phyloP scores from a whole-genome alignment of 2,113 vertebrate genomes.

The Gasterosteus nipponicus region DNA sequence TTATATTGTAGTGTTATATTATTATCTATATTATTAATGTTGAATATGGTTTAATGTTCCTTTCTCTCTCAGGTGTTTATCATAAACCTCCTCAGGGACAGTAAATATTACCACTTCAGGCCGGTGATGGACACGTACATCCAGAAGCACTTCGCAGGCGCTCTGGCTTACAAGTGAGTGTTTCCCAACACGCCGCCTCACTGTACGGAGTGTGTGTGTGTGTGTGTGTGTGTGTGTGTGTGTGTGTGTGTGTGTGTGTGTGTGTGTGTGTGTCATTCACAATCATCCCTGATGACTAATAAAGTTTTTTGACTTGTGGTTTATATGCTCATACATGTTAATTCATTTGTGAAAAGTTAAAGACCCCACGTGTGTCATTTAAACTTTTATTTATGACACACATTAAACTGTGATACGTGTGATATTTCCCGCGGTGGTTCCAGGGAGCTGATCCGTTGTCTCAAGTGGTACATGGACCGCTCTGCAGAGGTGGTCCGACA shows the following conservation, averaged over 20 bases:
- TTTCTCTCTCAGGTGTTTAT: slow-evolving; percentile 89
- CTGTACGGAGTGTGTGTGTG: not conserved
- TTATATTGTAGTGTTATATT: too few species aligned
- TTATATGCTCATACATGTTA: too few species aligned
- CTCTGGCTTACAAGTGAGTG: slow-evolving; percentile 95
- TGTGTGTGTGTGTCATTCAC: too few species aligned
- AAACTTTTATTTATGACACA: too few species aligned
- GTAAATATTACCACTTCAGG: slow-evolving; percentile 97
- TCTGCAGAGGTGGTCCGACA: slow-evolving; percentile 94
- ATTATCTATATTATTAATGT: too few species aligned
- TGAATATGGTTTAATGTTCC: not conserved
- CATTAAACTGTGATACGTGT: too few species aligned
- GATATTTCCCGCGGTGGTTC: slow-evolving; percentile 3
- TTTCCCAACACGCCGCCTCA: not conserved
- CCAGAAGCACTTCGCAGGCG: slow-evolving; percentile 98
- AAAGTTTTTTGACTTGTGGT: too few species aligned
- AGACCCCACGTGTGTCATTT: too few species aligned
- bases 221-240: not conserved
- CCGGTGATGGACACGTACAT: slow-evolving; percentile 99
- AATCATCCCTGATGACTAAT: too few species aligned
- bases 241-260: not conserved
- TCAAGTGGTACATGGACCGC: slow-evolving; percentile 99
- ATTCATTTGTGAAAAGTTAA: not conserved
- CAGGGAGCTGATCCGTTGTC: slow-evolving; percentile 96
- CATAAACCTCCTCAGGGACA: slow-evolving; percentile 96